Base-by-base conservation (phyloP, 2,888 invertebrate genomes). In the Odontocerum albicorne region DNA sequence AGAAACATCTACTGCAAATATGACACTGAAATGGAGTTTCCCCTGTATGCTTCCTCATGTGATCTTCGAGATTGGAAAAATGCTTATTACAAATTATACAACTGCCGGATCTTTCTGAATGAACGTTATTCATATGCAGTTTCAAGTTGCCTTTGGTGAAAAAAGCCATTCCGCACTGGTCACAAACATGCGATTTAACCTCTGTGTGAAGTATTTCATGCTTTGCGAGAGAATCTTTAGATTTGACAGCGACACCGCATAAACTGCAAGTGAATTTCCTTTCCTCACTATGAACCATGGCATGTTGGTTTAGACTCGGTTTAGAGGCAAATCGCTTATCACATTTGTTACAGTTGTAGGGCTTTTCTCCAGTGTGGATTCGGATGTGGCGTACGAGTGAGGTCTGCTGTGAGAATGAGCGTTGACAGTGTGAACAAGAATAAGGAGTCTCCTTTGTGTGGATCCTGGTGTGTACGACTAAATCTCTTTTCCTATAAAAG, bases 1-100 rank as follows among this genome's bases (percentile, higher is more conserved):
- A 65, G 63, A 72, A 78, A 1, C 70, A 64, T 49, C 71, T 70
- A 22, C 68, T 67, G 61, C 78, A 78, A 12, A 71, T 55, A 19
- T 68, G 67, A 62, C 78, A 79, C 1, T 65, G 59, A 62, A 70
- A 75, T 0, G 75, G 75, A 38, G 71, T 79, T 60, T 81, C 81
- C 0, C 82, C 82, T 0, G 80, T 82, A 59, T 83, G 83, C 57
- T 77, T 77, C 1, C 77, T 68, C 79, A 80, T 79, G 60, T 83
- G 83, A 1, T 73, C 75, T 44, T 75, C 76, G 12, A 83, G 62
- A 63, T 83, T 77, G 0, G 82, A 72, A 62, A 77, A 82, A 4
- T 75, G 72, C 64, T 82, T 82, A 6, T 71, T 64, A 62, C 83
- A 83, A 4, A 80, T 64, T 0, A 65, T 67, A 63, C 83, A 83